Evolutionary conservation across 2,888 invertebrate species (phyloP).

Genomic region (Hydriomena furcata): DNA sequence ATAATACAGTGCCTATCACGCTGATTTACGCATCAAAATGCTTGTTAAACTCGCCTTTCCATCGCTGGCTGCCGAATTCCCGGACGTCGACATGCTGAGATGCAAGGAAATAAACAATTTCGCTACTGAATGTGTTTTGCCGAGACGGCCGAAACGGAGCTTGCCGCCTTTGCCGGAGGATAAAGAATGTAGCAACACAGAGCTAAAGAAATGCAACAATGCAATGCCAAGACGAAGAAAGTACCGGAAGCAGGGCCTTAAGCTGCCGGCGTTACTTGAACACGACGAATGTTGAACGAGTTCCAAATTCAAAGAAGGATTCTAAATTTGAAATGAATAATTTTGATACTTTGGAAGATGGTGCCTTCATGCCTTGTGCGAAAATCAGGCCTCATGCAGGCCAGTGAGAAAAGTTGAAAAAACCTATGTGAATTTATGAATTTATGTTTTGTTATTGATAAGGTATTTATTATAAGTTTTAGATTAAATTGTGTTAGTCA

Average conservation of each 20-base stretch:
- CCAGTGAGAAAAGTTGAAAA: constrained; percentile 6
- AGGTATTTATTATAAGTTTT: background rate
- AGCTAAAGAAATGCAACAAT: constrained; percentile 59
- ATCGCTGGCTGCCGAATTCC: constrained; percentile 50
- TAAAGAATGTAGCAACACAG: constrained; percentile 67
- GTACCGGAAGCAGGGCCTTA: constrained; percentile 59
- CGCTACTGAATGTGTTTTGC: constrained; percentile 67
- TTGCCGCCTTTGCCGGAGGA: constrained; percentile 72
- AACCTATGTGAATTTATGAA: background rate
- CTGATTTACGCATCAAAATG: constrained; percentile 46
- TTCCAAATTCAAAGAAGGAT: constrained; percentile 8
- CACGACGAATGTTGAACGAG: constrained; percentile 66
- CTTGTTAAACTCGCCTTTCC: constrained; percentile 66
- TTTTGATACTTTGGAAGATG: constrained; percentile 8
- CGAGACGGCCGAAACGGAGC: constrained; percentile 62
- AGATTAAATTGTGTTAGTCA: constrained; percentile 6
- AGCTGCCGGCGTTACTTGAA: constrained; percentile 66
- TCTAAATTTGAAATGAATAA: constrained; percentile 18
- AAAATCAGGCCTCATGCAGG: too few relatives aligned
- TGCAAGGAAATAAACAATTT: constrained; percentile 63
- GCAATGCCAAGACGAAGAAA: constrained; percentile 56
- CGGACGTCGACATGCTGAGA: constrained; percentile 69
- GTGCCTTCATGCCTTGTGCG: too few relatives aligned
- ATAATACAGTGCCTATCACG: constrained; percentile 11
- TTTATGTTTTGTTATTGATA: constrained; percentile 2